Conservation (phyloP, 2,888 invertebrate genomes). For the Lysandra coridon region DNA sequence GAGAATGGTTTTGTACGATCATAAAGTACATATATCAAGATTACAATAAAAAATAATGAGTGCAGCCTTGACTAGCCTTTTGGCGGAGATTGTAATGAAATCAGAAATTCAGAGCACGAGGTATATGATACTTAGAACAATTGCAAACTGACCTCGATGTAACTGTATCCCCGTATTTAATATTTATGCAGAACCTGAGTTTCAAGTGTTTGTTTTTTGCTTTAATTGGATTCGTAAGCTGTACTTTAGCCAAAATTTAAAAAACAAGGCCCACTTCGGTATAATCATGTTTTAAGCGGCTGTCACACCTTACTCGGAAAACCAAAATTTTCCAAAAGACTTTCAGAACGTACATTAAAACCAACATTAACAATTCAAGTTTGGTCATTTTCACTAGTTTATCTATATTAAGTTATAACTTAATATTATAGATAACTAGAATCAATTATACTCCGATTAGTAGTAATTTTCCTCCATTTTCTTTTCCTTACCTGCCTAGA, state of each 20-base stretch:
- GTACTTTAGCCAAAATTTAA: not conserved
- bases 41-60: conserved; percentile 24
- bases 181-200: conserved; percentile 1
- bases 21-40: not conserved
- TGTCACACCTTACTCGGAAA: too few relatives aligned
- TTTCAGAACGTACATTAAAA: too few relatives aligned
- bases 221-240: not conserved
- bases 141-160: conserved; percentile 46
- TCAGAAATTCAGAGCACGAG: conserved; percentile 38
- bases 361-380: too few relatives aligned
- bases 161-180: conserved; percentile 27
- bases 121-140: conserved; percentile 46
- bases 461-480: not conserved
- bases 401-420: too few relatives aligned
- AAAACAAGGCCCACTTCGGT: too few relatives aligned
- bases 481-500: not conserved
- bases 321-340: too few relatives aligned
- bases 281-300: too few relatives aligned
- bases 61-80: conserved; percentile 31
- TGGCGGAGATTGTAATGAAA: conserved; percentile 33
- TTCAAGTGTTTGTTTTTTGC: conserved; percentile 3
- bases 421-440: too few relatives aligned
- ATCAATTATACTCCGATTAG: too few relatives aligned
- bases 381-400: too few relatives aligned
- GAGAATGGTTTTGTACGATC: conserved; percentile 4